Conservation (phyloP, 2,888 invertebrate species). For the Pinctada fucata region DNA sequence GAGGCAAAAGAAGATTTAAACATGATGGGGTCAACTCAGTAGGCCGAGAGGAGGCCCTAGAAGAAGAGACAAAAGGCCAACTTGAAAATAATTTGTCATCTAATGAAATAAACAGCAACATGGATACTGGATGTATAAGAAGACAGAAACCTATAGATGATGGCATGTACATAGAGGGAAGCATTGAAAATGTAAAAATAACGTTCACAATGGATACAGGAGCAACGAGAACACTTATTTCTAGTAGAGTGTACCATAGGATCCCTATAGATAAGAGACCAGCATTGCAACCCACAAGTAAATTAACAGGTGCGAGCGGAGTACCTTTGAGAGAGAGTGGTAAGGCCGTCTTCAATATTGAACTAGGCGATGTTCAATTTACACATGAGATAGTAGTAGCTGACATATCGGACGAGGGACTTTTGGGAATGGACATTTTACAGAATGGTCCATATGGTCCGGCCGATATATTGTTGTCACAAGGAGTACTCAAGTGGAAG, state of each 20-base stretch:
- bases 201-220: conserved; percentile 27
- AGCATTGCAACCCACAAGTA: neutral
- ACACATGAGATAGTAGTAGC: conserved; percentile 9
- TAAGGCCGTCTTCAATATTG: conserved; percentile 8
- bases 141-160: conserved; percentile 7
- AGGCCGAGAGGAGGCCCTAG: conserved; percentile 11
- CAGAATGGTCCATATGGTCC: conserved; percentile 1
- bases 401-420: conserved; percentile 22
- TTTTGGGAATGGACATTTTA: conserved; percentile 27
- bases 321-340: conserved; percentile 11
- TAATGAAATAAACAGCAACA: neutral
- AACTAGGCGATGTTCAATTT: conserved; percentile 14
- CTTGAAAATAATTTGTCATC: neutral
- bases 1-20: neutral
- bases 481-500: conserved; percentile 13
- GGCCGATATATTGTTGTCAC: conserved; percentile 18
- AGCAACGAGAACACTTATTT: conserved; percentile 9
- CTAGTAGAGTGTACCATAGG: conserved; percentile 15
- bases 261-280: conserved; percentile 17
- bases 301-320: neutral
- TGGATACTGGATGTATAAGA: neutral
- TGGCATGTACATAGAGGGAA: conserved; percentile 27
- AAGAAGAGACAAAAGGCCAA: conserved; percentile 9
- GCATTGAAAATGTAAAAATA: neutral
- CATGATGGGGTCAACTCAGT: conserved; percentile 11